phyloP scores from a whole-genome alignment of 2,888 invertebrate species.

The Acanthosepion pharaonis region DNA sequence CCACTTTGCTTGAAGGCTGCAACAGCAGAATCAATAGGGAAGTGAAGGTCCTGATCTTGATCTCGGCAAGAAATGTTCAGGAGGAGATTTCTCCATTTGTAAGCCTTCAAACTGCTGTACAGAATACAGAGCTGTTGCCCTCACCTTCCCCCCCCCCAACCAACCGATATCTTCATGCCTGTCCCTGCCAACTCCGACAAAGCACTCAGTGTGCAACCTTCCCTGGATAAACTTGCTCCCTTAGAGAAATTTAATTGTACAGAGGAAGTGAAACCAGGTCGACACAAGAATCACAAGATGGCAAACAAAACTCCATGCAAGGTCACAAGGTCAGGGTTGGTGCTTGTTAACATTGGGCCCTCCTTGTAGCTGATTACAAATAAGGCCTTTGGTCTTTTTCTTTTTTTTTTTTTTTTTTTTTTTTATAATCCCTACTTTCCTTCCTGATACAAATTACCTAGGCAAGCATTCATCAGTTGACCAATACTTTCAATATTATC shows the following conservation, averaged over 20 bases:
- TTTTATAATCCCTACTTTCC: background rate
- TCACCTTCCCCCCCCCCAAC: background rate
- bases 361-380: constrained; percentile 9
- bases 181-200: constrained; percentile 33
- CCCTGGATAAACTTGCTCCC: constrained; percentile 33
- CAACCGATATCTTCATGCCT: background rate
- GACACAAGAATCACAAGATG: constrained; percentile 18
- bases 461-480: background rate
- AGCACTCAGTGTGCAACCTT: constrained; percentile 10
- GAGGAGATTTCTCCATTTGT: constrained; percentile 33
- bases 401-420: background rate
- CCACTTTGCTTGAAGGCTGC: background rate
- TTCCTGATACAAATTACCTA: background rate
- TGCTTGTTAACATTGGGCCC: background rate
- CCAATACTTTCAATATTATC: background rate
- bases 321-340: background rate
- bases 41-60: constrained; percentile 20
- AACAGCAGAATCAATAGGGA: constrained; percentile 17
- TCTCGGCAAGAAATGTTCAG: background rate
- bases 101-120: constrained; percentile 10
- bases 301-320: background rate
- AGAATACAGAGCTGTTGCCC: background rate
- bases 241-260: constrained; percentile 33
- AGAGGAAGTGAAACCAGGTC: constrained; percentile 33
- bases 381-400: background rate